These are phyloP conservation scores for Aleiodes testaceus DNA, from an alignment of 2,888 invertebrate species.

Conservation along the genomic window DNA sequence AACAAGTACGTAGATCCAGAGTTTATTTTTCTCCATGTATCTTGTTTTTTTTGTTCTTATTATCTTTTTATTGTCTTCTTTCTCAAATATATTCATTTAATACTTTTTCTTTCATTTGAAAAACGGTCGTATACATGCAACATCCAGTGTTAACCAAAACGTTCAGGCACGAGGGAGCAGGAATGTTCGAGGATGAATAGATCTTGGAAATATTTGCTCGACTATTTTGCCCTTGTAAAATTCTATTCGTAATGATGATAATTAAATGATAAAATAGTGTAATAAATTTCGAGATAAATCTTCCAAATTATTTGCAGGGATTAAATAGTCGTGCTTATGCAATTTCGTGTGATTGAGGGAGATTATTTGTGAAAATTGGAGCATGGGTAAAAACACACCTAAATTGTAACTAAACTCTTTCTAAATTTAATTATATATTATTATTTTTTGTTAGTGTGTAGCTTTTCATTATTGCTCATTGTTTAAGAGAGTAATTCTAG, in stretches of 20 bases:
- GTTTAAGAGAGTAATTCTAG: slow-evolving; percentile 55
- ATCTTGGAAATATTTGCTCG: slow-evolving; percentile 5
- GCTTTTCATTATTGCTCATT: not conserved
- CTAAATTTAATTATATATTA: slow-evolving; percentile 14
- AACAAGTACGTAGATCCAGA: slow-evolving; percentile 66
- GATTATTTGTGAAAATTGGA: slow-evolving; percentile 22
- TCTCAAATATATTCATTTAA: not conserved
- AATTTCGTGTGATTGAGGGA: not conserved
- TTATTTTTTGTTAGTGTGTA: slow-evolving; percentile 13
- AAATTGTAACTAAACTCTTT: slow-evolving; percentile 39
- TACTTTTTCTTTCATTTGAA: slow-evolving; percentile 26
- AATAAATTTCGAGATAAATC: not conserved
- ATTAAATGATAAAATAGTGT: not conserved
- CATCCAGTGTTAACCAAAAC: slow-evolving; percentile 59
- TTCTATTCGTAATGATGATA: not conserved
- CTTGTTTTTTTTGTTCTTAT: slow-evolving; percentile 14
- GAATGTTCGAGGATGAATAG: slow-evolving; percentile 12
- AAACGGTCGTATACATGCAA: slow-evolving; percentile 64
- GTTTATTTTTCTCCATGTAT: slow-evolving; percentile 43
- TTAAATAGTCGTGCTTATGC: slow-evolving; percentile 28
- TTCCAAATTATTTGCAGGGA: not conserved
- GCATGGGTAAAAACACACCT: slow-evolving; percentile 26
- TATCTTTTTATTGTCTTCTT: not conserved
- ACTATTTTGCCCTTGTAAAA: slow-evolving; percentile 23
- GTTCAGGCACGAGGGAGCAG: slow-evolving; percentile 33